These are phyloP conservation scores for Hormaphis cornu DNA, from an alignment of 1,140 invertebrate genomes.

Conservation along the genomic window DNA sequence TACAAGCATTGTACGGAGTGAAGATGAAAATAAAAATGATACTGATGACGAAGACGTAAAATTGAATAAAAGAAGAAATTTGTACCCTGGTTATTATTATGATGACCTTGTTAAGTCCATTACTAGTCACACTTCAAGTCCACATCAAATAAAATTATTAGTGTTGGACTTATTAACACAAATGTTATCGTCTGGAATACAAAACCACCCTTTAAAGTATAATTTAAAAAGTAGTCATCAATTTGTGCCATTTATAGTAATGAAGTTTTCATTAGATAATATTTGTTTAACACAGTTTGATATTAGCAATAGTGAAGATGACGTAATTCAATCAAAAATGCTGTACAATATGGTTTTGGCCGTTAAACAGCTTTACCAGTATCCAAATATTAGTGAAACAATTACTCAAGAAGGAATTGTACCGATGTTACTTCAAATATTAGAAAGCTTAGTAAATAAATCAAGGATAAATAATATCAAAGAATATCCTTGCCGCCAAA, in stretches of 20 bases:
- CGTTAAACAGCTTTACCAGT: conserved; percentile 49
- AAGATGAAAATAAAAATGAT: conserved; percentile 45
- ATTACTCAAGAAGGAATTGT: conserved; percentile 53
- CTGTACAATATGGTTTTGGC: conserved; percentile 50
- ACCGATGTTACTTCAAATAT: conserved; percentile 40
- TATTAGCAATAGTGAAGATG: conserved; percentile 41
- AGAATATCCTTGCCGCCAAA: conserved; percentile 44
- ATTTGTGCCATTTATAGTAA: conserved; percentile 48
- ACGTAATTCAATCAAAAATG: conserved; percentile 49
- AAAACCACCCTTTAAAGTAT: conserved; percentile 17
- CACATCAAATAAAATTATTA: conserved; percentile 50
- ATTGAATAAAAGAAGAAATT: conserved; percentile 40
- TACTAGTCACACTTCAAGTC: conserved; percentile 47
- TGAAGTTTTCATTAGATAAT: conserved; percentile 53
- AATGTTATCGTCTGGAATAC: conserved; percentile 48
- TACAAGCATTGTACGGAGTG: conserved; percentile 48
- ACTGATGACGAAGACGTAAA: conserved; percentile 36
- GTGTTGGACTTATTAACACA: conserved; percentile 51
- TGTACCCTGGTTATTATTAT: conserved; percentile 47
- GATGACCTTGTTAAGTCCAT: conserved; percentile 48
- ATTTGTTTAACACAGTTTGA: conserved; percentile 53
- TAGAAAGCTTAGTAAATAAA: conserved; percentile 34
- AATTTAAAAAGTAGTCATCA: conserved; percentile 28
- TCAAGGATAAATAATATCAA: conserved; percentile 28
- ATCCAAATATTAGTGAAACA: conserved; percentile 50